Conservation (phyloP, 1,140 invertebrate species). For the Aradophagus sp. region DNA sequence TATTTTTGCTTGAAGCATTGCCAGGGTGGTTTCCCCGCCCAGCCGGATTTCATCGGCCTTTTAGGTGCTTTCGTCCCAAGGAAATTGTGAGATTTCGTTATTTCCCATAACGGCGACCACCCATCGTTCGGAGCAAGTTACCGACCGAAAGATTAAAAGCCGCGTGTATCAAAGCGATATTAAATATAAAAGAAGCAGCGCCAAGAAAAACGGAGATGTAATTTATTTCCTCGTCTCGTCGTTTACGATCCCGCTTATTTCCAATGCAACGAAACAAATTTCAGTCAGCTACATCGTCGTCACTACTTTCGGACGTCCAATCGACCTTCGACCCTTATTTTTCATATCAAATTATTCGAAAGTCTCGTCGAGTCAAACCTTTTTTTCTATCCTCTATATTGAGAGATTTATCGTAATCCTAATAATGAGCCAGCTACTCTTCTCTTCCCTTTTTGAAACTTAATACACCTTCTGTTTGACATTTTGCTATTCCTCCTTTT, state of each 20-base stretch:
- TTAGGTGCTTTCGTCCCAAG: conserved; percentile 48
- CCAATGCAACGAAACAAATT: conserved; percentile 31
- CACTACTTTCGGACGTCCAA: conserved; percentile 7
- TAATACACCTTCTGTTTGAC: too few species aligned
- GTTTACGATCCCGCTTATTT: conserved; percentile 43
- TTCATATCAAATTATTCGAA: conserved; percentile 3
- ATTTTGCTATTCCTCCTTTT: too few species aligned
- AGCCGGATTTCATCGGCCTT: conserved; percentile 48
- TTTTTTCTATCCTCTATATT: too few species aligned
- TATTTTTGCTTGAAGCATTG: conserved; percentile 47
- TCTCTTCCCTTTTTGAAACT: too few species aligned
- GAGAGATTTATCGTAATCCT: too few species aligned
- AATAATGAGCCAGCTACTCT: too few species aligned
- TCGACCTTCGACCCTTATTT: conserved; percentile 27
- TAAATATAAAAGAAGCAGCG: conserved; percentile 52
- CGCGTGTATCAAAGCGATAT: conserved; percentile 56
- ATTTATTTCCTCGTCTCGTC: conserved; percentile 48
- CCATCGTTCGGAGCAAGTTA: conserved; percentile 44
- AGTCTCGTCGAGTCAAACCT: too few species aligned
- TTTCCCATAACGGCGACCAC: conserved; percentile 48
- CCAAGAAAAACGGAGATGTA: conserved; percentile 41
- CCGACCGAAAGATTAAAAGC: conserved; percentile 54
- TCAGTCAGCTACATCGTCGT: conserved; percentile 1
- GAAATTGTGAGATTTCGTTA: conserved; percentile 50
- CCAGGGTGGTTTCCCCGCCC: conserved; percentile 27